Percentiles rank a stretch among this genome's conserved stretches.
phyloP scores from a whole-genome alignment of 2,113 vertebrate species.

The Hippoglossus stenolepis region DNA sequence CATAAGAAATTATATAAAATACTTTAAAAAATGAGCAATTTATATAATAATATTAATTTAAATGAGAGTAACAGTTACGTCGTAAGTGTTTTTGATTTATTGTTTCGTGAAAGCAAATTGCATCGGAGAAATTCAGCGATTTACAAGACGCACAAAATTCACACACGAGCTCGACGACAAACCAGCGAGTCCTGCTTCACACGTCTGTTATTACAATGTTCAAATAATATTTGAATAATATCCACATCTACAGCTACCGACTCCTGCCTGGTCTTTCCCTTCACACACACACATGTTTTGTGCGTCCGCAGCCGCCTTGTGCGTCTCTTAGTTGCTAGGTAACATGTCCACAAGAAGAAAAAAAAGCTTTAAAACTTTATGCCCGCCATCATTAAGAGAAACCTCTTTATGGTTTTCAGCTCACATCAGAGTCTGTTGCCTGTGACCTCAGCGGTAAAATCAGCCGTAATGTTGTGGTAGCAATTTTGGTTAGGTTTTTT shows the following conservation, averaged over 20 bases:
- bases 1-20: too few species aligned
- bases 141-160: too few species aligned
- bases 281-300: slow-evolving; percentile 8
- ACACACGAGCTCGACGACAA: too few species aligned
- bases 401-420: slow-evolving; percentile 57
- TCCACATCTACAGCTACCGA: not conserved
- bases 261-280: not conserved
- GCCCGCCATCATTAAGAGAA: slow-evolving; percentile 54
- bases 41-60: too few species aligned
- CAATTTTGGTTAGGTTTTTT: slow-evolving; percentile 54
- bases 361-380: slow-evolving; percentile 29
- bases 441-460: slow-evolving; percentile 59
- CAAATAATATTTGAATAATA: not conserved
- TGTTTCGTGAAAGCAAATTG: too few species aligned
- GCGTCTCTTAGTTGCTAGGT: slow-evolving; percentile 39
- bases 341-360: slow-evolving; percentile 27
- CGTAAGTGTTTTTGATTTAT: too few species aligned
- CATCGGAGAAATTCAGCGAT: too few species aligned
- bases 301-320: slow-evolving; percentile 3
- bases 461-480: slow-evolving; percentile 61
- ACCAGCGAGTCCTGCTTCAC: too few species aligned
- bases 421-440: slow-evolving; percentile 57
- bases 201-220: too few species aligned
- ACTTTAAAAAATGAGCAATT: too few species aligned
- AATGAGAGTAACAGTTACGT: too few species aligned